These are phyloP conservation scores for Ammodytes dubius DNA, from an alignment of 2,113 vertebrate species.

Conservation along the genomic window DNA sequence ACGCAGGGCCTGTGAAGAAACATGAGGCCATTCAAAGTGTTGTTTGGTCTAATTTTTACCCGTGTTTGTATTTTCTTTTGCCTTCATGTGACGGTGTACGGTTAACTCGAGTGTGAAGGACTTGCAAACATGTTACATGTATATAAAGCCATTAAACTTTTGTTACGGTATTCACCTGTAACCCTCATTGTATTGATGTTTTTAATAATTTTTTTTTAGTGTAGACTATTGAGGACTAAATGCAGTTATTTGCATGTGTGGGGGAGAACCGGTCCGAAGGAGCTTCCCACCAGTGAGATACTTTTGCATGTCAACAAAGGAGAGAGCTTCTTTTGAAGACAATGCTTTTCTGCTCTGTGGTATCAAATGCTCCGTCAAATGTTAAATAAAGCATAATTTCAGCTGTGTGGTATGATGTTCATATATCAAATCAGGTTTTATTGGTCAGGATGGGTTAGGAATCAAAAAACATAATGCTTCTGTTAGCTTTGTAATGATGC, in stretches of 20 bases:
- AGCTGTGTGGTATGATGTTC: constrained; percentile 19
- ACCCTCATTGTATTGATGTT: constrained; percentile 61
- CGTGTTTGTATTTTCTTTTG: constrained; percentile 59
- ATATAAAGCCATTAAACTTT: constrained; percentile 74
- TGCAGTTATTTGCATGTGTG: constrained; percentile 69
- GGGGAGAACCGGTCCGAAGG: constrained; percentile 42
- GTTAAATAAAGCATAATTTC: constrained; percentile 69
- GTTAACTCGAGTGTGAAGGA: constrained; percentile 53
- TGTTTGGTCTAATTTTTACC: constrained; percentile 49
- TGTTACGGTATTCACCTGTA: constrained; percentile 63
- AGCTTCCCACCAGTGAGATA: constrained; percentile 27
- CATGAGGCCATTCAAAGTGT: constrained; percentile 48
- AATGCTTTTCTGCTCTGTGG: constrained; percentile 33
- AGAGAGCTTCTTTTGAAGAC: constrained; percentile 33
- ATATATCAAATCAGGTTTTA: neutral
- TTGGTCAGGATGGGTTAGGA: neutral
- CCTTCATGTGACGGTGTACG: constrained; percentile 55
- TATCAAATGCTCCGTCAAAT: constrained; percentile 56
- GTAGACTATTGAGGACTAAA: constrained; percentile 52
- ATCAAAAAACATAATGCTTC: neutral
- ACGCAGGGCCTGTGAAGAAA: constrained; percentile 55
- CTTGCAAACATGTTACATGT: constrained; percentile 59
- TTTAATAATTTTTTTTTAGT: constrained; percentile 48
- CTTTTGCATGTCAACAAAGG: constrained; percentile 64
- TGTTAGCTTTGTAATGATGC: neutral